A percentile compares a stretch with the other conserved stretches of the same genome.
Conservation (phyloP, 2,797 vertebrate species). For the Arremon aurantiirostris region DNA sequence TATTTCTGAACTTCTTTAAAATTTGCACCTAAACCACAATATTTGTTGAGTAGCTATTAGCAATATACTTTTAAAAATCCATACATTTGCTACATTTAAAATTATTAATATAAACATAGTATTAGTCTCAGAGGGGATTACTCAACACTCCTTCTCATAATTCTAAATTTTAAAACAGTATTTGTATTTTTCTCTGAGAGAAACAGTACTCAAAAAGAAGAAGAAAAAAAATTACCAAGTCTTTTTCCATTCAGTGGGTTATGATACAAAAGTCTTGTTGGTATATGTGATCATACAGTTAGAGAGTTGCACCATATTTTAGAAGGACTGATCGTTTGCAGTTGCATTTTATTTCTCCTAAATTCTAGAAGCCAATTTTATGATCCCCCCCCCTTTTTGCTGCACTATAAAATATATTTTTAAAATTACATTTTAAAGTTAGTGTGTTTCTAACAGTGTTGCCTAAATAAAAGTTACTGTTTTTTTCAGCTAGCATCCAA, state of each 20-base stretch:
- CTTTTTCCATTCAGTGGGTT: background rate
- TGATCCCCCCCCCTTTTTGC: background rate
- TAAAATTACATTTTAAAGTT: constrained; percentile 16
- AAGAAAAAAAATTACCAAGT: fast-evolving
- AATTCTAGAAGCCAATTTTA: background rate
- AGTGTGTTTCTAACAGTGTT: background rate
- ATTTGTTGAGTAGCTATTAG: background rate
- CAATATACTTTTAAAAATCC: background rate
- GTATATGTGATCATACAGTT: background rate
- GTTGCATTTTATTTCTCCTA: background rate
- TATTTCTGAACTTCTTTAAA: background rate
- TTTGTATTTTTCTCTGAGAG: background rate
- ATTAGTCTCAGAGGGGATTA: background rate
- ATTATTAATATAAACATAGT: background rate
- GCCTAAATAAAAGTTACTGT: background rate
- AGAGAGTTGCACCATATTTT: background rate
- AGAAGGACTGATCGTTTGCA: background rate
- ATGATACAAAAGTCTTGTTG: background rate
- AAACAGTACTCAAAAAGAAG: background rate
- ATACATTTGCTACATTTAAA: background rate
- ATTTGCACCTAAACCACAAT: background rate
- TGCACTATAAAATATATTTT: background rate
- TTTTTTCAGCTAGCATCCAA: background rate
- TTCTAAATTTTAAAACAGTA: background rate
- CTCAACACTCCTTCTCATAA: background rate